Base-by-base conservation (phyloP, 2,888 invertebrate genomes). In the Fragum fragum region DNA sequence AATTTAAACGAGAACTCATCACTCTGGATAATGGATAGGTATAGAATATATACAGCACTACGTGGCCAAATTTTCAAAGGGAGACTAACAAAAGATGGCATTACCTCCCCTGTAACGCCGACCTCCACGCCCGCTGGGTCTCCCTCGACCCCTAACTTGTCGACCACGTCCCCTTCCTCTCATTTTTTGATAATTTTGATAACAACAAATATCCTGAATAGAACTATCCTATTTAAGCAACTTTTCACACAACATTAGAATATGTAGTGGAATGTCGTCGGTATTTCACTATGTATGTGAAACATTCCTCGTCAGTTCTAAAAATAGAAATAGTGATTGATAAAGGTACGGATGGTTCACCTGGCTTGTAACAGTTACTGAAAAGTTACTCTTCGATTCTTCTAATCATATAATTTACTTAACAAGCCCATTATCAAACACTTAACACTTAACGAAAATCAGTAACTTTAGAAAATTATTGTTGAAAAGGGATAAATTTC, bases 81-180 rank as follows among this genome's bases (percentile, higher is more conserved):
- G 47, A 47, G 47, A 47, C 14, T 9, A 47, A 47, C 47, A 18
- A 18, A 3, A 47, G n/a, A 47, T 36, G 32, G 32, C 9, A n/a
- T 66, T 66, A 66, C 66, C 66, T 66, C 66, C 66, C 66, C 66
- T 66, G 61, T 28, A 7, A 23, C 42, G 36, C n/a, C 39, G n/a
- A 9, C 39, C 16, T 42, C 66, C 66, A 16, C 61, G 14, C 32
- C 61, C 23, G 18, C 23, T 6, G 26, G 57, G 23, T 23, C 57
- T 26, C n/a, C 57, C 32, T 11, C 32, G 28, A 18, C 61, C 61
- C 32, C 61, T 61, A 7, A 6, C 61, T 26, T 36, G 42, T 42
- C 66, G 42, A 1, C 66, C 66, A 16, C 66, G 66, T 23, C 66
- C 63, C 63, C 63, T 0, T 59, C 59, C 61, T n/a, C 32, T 29